A percentile compares a stretch with the other conserved stretches of the same genome.
Conservation (phyloP, 2,888 invertebrate species). For the Girardia tigrina region DNA sequence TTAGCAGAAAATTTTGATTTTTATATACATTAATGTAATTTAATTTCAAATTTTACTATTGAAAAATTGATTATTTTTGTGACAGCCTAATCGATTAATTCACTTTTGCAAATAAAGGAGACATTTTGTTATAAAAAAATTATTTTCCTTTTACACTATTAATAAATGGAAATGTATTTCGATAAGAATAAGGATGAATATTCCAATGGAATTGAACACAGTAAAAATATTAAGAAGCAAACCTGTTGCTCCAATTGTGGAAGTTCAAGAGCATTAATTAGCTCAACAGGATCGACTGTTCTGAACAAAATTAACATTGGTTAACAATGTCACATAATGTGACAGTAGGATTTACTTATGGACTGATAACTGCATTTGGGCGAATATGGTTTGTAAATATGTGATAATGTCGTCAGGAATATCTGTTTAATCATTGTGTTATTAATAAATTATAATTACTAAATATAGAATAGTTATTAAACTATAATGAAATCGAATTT, state of each 20-base stretch:
- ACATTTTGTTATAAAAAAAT: constrained; percentile 18
- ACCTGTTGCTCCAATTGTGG: constrained; percentile 21
- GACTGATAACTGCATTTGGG: constrained; percentile 32
- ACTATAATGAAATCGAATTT: too few relatives aligned
- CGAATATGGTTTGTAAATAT: constrained; percentile 34
- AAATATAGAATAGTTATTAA: too few relatives aligned
- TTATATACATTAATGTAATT: too few relatives aligned
- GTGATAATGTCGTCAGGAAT: constrained; percentile 29
- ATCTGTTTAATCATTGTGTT: too few relatives aligned
- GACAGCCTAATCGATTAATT: too few relatives aligned
- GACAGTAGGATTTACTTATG: constrained; percentile 14
- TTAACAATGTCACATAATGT: not conserved
- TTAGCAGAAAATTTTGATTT: too few relatives aligned
- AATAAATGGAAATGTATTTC: not conserved
- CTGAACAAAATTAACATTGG: constrained; percentile 11
- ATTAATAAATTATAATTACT: too few relatives aligned
- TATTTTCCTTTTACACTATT: not conserved
- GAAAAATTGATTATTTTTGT: too few relatives aligned
- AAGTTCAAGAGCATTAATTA: constrained; percentile 14
- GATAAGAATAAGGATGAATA: too few relatives aligned
- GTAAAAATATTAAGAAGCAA: too few relatives aligned
- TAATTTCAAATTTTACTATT: too few relatives aligned
- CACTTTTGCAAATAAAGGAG: not conserved
- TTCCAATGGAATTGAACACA: too few relatives aligned
- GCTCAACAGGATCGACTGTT: constrained; percentile 27